Evolutionary conservation across 2,888 invertebrate genomes (phyloP), one percentile per base, ranked within the genome.

Genomic region (Drosophila colorata): DNA sequence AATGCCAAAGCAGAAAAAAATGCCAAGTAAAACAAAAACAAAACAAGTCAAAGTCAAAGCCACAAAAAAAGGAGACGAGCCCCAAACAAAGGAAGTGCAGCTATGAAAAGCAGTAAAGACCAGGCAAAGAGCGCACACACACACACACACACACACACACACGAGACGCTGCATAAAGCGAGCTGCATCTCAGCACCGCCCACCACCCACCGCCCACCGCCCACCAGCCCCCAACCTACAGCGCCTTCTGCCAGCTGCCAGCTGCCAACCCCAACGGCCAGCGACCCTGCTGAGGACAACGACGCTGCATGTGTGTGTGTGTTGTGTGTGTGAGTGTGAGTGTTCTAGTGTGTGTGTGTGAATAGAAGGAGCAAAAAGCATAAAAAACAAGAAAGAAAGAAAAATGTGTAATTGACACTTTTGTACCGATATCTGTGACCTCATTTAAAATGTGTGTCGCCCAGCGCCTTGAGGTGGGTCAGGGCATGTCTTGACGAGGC

Each of bases 401-500:
- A 53, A 65, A 80, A 69, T 69, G 86, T 89, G 88, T 89, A 89
- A 89, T 89, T 86, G 89, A 88, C 88, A 85, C 89, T 82, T 79
- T 70, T 79, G 69, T 65, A 66, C 83, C 87, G 73, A 85, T 89
- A 88, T 88, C 73, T 82, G 80, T 85, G 89, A 85, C 89, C 85
- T 77, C 88, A 86, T 85, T 85, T 82, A 71, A 60, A 87, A 84
- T 84, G 89, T 84, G 82, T 84, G 83, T 84, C 83, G 81, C 47
- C 25, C 61, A 61, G 66, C 58, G 58, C 75, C 81, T 84, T 84
- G 82, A 84, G 83, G 83, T 87, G 89, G 83, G 83, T 84, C 83
- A 84, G 85, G 83, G 65, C 56, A 61, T 40, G 66, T 78, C 68
- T 77, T 80, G 59, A 37, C 23, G n/a, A 35, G 57, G 67, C 69